These are phyloP conservation scores for Upupa epops DNA, from an alignment of 2,113 vertebrate species.

Conservation along the genomic window DNA sequence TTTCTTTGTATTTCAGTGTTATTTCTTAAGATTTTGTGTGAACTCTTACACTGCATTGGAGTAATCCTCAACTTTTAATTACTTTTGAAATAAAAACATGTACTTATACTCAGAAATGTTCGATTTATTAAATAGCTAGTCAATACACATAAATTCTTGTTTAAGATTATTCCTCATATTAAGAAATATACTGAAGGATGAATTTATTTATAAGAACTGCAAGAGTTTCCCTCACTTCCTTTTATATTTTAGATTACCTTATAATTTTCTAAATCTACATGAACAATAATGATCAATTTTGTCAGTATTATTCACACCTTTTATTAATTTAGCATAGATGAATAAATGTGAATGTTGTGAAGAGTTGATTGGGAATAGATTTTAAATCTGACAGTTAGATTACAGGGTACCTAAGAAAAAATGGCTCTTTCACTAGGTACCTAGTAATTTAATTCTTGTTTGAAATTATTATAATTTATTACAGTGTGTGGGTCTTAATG, in stretches of 20 bases:
- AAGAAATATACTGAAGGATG: conserved; percentile 71
- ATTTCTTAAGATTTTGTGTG: conserved; percentile 39
- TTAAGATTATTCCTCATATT: conserved; percentile 70
- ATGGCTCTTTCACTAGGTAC: conserved; percentile 90
- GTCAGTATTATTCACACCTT: conserved; percentile 91
- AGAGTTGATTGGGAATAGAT: conserved; percentile 95
- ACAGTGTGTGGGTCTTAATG: conserved; percentile 95
- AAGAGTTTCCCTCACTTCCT: conserved; percentile 89
- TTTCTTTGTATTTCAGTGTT: conserved; percentile 25
- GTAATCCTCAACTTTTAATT: conserved; percentile 43
- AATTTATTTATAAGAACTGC: conserved; percentile 84
- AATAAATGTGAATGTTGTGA: conserved; percentile 98
- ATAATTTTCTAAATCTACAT: conserved; percentile 97
- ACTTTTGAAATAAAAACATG: conserved; percentile 58
- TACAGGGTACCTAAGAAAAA: conserved; percentile 92
- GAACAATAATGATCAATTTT: conserved; percentile 93
- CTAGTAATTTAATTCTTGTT: conserved; percentile 98
- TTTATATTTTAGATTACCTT: conserved; percentile 89
- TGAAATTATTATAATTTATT: conserved; percentile 99
- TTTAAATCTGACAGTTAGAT: conserved; percentile 99
- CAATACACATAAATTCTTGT: conserved; percentile 74
- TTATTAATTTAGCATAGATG: conserved; percentile 99
- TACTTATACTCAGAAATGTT: conserved; percentile 64
- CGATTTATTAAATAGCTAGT: conserved; percentile 72
- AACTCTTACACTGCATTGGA: background rate